These are phyloP conservation scores for Druon quercuslanigerum DNA, from an alignment of 1,140 invertebrate species.

Conservation along the genomic window DNA sequence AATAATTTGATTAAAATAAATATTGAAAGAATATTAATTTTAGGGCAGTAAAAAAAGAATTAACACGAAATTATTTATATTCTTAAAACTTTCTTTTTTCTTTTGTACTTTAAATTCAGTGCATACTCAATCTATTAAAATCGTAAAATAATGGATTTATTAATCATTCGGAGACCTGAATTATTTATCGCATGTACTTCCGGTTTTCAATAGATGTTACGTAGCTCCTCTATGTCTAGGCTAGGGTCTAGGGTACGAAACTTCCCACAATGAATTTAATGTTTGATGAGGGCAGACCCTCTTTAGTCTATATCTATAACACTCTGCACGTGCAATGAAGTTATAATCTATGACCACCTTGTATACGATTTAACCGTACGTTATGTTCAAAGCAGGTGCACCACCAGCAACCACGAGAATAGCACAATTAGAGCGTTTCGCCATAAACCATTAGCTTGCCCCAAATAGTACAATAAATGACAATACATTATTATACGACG, in stretches of 20 bases:
- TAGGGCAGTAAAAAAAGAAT: too few relatives aligned
- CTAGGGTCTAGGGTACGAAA: not conserved
- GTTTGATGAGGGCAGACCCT: not conserved
- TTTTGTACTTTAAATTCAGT: too few relatives aligned
- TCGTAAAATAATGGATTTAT: too few relatives aligned
- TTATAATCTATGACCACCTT: not conserved
- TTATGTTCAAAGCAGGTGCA: not conserved
- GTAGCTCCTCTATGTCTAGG: not conserved
- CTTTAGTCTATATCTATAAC: not conserved
- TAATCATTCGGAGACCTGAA: too few relatives aligned
- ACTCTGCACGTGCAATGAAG: not conserved
- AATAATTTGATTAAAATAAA: too few relatives aligned
- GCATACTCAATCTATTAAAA: too few relatives aligned
- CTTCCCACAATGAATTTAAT: not conserved
- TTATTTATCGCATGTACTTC: not conserved
- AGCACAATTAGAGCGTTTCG: not conserved
- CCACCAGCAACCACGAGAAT: not conserved
- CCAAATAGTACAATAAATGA: not conserved
- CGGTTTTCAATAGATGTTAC: not conserved
- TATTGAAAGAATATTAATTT: too few relatives aligned
- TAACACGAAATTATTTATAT: too few relatives aligned
- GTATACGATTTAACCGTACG: slow-evolving; percentile 5
- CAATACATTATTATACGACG: too few relatives aligned
- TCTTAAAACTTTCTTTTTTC: too few relatives aligned
- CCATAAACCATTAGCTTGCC: slow-evolving; percentile 5